A percentile compares a stretch with the other conserved stretches of the same genome.
phyloP scores from a whole-genome alignment of 2,113 vertebrate species.

The Ageneiosus marmoratus region DNA sequence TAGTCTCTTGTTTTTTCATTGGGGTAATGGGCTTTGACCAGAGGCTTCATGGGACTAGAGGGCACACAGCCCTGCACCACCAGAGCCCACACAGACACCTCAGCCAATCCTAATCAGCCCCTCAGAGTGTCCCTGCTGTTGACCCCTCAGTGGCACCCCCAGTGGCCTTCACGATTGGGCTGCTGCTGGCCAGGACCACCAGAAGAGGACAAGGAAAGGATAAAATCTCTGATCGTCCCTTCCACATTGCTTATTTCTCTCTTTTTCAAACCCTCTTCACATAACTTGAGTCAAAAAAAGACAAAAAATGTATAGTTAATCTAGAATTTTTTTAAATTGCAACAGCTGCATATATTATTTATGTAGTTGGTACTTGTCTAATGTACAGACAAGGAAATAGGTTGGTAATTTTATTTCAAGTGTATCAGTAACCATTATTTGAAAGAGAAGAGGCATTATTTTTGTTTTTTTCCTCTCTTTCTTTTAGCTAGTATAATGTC shows the following conservation, averaged over 20 bases:
- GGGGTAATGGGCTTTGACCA: slow-evolving; percentile 48
- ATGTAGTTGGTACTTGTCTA: slow-evolving; percentile 75
- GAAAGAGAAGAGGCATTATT: slow-evolving; percentile 77
- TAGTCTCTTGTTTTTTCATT: slow-evolving; percentile 44
- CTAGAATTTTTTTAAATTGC: slow-evolving; percentile 80
- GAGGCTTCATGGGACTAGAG: slow-evolving; percentile 49
- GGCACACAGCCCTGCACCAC: slow-evolving; percentile 36
- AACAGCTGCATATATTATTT: slow-evolving; percentile 66
- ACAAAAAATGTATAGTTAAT: slow-evolving; percentile 53
- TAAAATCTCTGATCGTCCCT: slow-evolving; percentile 54
- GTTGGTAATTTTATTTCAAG: slow-evolving; percentile 70
- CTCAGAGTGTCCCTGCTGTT: slow-evolving; percentile 35
- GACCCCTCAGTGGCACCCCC: slow-evolving; percentile 41
- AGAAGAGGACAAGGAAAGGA: slow-evolving; percentile 69
- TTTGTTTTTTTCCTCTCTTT: slow-evolving; percentile 44
- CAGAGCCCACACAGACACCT: slow-evolving; percentile 45
- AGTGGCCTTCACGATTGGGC: slow-evolving; percentile 46
- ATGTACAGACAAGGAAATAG: slow-evolving; percentile 72
- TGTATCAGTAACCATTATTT: slow-evolving; percentile 76
- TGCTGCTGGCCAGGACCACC: slow-evolving; percentile 59
- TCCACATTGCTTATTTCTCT: slow-evolving; percentile 32
- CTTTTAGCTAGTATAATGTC: slow-evolving; percentile 68
- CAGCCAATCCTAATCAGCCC: slow-evolving; percentile 46
- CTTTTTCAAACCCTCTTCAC: slow-evolving; percentile 59
- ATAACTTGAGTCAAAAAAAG: slow-evolving; percentile 72